Evolutionary conservation across 1,140 invertebrate genomes (phyloP).

Genomic region (Zaprionus lachaisei): DNA sequence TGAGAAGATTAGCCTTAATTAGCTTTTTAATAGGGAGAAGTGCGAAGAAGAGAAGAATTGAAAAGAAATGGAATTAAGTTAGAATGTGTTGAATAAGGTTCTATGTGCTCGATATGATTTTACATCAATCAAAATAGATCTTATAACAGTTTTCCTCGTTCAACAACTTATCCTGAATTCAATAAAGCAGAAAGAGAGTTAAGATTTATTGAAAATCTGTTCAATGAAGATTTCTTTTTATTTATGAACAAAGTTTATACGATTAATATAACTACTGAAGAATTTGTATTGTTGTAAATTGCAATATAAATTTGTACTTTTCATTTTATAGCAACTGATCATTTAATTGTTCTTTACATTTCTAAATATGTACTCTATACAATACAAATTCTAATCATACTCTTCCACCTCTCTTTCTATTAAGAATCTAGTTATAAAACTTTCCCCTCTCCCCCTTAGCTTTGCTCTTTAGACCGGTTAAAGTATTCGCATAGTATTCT

Average conservation of each 20-base stretch:
- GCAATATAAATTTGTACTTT: too few relatives aligned
- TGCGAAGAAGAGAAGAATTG: neutral
- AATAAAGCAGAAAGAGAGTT: too few relatives aligned
- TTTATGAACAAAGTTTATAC: too few relatives aligned
- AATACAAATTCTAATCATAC: neutral
- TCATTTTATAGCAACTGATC: neutral
- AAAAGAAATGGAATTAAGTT: neutral
- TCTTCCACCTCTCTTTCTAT: neutral
- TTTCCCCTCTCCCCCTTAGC: neutral
- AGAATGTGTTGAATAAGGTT: neutral
- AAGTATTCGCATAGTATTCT: neutral
- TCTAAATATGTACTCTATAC: neutral
- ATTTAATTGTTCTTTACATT: neutral
- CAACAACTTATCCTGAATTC: too few relatives aligned
- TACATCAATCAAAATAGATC: too few relatives aligned
- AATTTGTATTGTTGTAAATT: too few relatives aligned
- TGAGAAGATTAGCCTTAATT: neutral
- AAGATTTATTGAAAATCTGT: too few relatives aligned
- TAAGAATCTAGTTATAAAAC: neutral
- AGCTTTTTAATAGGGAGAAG: neutral
- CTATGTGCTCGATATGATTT: too few relatives aligned
- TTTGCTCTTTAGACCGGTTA: neutral
- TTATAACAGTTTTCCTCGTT: too few relatives aligned
- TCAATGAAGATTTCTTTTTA: too few relatives aligned
- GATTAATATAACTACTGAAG: too few relatives aligned